Evolutionary conservation across 2,888 invertebrate species (phyloP), one percentile per base, ranked within the genome.

Genomic region (Frankliniella intonsa): DNA sequence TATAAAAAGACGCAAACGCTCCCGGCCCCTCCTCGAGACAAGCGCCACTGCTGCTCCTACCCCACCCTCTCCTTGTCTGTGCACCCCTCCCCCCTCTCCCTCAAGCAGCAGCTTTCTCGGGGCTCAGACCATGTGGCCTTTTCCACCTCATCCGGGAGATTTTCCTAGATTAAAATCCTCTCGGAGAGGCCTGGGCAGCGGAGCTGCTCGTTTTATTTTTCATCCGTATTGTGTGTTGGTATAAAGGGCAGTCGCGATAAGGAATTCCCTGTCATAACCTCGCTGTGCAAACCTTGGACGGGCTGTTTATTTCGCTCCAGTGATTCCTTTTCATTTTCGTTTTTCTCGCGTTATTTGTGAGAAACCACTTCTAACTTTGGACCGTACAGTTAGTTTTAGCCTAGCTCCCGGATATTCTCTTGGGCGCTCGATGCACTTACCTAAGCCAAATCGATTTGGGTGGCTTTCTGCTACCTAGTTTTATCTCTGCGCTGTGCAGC

Each of bases 131-230:
- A 3, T 22, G 69, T 25, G 69, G 25, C 69, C 69, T 76, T 76
- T 76, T 76, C 25, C 25, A 76, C 69, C 69, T 76, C 69, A 25
- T 25, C 69, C 69, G 25, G 22, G 69, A 76, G 69, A 76, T 76
- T 76, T 76, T 25, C 69, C 69, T 25, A 76, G 69, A 76, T 76
- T 76, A 76, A 76, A 76, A 25, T 22, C 69, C 25, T 76, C 69
- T 22, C 22, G 38, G 38, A 38, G 38, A 38, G 38, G 5, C 38
- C 38, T 38, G 38, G 38, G 3, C 38, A 38, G 38, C 38, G 38
- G 38, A 38, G 38, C n/a, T 76, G 5, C 25, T 12, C 25, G 9
- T 25, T 25, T 76, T 25, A 22, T 25, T 76, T 76, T 76, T 76
- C 69, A 25, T 69, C 69, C 22, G 55, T 55, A 55, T 55, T 55